Evolutionary conservation across 1,140 invertebrate species (phyloP).

Genomic region (Drosophila prosaltans): DNA sequence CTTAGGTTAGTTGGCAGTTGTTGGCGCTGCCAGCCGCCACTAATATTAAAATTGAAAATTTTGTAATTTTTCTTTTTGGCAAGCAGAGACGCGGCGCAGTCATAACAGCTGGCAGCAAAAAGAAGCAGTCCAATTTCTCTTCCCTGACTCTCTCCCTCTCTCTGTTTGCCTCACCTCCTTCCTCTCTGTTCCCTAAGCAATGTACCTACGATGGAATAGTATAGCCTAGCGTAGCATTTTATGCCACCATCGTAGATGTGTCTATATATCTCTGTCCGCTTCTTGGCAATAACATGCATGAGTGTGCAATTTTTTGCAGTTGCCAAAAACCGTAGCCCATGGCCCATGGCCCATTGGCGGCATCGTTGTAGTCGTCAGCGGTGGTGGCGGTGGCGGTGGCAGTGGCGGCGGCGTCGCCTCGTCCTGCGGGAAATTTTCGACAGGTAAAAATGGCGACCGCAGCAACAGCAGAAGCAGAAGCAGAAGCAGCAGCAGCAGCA

Average conservation of each 20-base stretch:
- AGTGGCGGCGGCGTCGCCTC: background rate
- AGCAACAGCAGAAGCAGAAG: conserved; percentile 38
- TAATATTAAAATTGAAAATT: conserved; percentile 82
- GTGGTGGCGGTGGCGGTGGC: too few species aligned
- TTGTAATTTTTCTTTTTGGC: conserved; percentile 82
- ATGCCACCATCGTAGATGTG: background rate
- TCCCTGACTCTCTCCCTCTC: background rate
- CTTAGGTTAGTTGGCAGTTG: conserved; percentile 56
- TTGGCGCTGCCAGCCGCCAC: conserved; percentile 76
- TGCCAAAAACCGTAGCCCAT: conserved; percentile 63
- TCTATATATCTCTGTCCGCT: conserved; percentile 72
- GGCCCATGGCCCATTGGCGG: conserved; percentile 2
- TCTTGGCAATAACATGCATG: conserved; percentile 81
- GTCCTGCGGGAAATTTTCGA: conserved; percentile 81
- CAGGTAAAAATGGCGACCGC: conserved; percentile 73
- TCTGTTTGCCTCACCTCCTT: background rate
- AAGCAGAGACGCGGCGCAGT: conserved; percentile 72
- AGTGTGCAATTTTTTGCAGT: conserved; percentile 79
- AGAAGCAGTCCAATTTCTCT: conserved; percentile 1
- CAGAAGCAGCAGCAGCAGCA: conserved; percentile 46
- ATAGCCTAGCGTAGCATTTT: background rate
- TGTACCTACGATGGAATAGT: background rate
- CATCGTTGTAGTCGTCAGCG: background rate
- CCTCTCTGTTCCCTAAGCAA: background rate
- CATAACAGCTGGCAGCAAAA: conserved; percentile 67